Percentiles rank a stretch among this genome's conserved stretches.
phyloP scores from a whole-genome alignment of 2,797 vertebrate genomes.

The Fratercula arctica region DNA sequence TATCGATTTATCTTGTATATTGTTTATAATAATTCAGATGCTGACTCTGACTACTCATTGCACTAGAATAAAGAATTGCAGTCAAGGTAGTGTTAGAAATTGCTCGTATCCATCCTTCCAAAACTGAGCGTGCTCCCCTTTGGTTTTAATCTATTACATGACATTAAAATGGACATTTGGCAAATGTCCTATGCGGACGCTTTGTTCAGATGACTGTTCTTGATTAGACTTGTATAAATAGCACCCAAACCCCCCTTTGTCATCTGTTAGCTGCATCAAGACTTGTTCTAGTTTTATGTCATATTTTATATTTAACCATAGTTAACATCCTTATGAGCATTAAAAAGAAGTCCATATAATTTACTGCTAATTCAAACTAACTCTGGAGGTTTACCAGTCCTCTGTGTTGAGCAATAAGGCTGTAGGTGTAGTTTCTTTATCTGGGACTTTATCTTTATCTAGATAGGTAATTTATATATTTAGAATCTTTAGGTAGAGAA shows the following conservation, averaged over 20 bases:
- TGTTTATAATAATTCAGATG: constrained; percentile 39
- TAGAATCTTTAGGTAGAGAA: not conserved
- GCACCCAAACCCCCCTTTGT: not conserved
- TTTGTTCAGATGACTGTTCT: not conserved
- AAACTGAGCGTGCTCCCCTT: not conserved
- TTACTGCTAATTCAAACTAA: not conserved
- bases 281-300: not conserved
- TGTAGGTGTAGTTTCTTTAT: not conserved
- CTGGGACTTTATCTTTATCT: not conserved
- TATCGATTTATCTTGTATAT: constrained; percentile 24
- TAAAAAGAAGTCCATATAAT: not conserved
- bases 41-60: constrained; percentile 2
- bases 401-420: not conserved
- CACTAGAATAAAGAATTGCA: not conserved
- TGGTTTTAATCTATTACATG: constrained; percentile 47
- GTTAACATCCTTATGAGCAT: not conserved
- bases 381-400: not conserved
- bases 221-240: not conserved
- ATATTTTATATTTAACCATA: not conserved
- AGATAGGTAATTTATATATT: not conserved
- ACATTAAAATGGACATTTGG: constrained; percentile 7
- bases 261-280: not conserved
- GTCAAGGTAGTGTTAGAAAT: constrained; percentile 13
- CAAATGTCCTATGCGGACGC: not conserved
- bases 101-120: not conserved